Base-by-base conservation (phyloP, 2,797 vertebrate species). In the Rhadinocentrus ornatus region DNA sequence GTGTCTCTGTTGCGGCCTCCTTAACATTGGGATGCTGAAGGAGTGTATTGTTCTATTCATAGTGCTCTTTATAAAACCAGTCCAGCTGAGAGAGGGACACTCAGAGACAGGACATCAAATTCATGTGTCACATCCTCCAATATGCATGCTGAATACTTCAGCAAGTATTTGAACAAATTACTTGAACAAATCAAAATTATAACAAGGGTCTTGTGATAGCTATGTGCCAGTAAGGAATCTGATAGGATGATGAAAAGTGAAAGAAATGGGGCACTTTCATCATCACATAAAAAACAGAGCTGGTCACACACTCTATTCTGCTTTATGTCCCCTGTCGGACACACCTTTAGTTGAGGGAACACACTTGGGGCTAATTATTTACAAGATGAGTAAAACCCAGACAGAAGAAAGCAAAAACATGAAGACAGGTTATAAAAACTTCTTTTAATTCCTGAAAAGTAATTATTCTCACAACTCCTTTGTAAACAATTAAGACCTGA, bases 21-120 rank as follows among this genome's bases (percentile, higher is more conserved):
- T 90, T 82, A 91, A 86, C 88, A 89, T 91, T 85, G 80, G 84
- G 66, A 85, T 77, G 70, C 85, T 90, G 88, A 92, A 92, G 86
- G 87, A 89, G 82, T 55, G 77, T 85, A 91, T 93, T 93, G 88
- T 91, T 92, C 92, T 92, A 91, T 92, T 93, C 90, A 91, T 88
- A 89, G 89, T 87, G 87, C 78, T 78, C 77, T 74, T 80, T 81
- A 89, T 88, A 80, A 91, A 91, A 91, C 73, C 60, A 82, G 86
- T 87, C 73, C 87, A 86, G 81, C 75, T 78, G 75, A 83, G 77
- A 83, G 75, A 77, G 62, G n/a, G 54, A 73, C 82, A 50, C 71
- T 72, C 44, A 50, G 46, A 82, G 67, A 71, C 22, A 77, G 53
- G 75, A 68, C 82, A 58, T 35, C 3, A 6, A 68, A 86, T 85